These are phyloP conservation scores for Dolichopus griseipennis DNA, from an alignment of 2,888 invertebrate genomes.

Conservation along the genomic window DNA sequence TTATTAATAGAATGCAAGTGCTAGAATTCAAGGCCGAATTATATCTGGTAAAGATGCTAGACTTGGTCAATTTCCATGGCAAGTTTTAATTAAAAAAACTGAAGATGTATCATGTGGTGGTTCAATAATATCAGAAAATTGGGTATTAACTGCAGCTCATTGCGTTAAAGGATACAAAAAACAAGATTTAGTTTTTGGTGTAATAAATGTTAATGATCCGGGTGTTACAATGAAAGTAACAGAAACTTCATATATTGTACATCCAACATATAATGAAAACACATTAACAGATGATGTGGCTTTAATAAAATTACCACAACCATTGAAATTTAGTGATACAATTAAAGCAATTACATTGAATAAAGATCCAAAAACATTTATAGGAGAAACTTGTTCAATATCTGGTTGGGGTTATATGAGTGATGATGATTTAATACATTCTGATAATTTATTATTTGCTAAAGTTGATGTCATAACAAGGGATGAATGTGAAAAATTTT, in stretches of 20 bases:
- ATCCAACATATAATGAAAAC: conserved; percentile 32
- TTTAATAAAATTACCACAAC: conserved; percentile 30
- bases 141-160: conserved; percentile 40
- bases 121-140: conserved; percentile 31
- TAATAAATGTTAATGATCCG: conserved; percentile 26
- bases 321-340: conserved; percentile 25
- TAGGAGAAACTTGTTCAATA: conserved; percentile 29
- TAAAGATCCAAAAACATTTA: conserved; percentile 25
- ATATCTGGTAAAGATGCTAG: conserved; percentile 30
- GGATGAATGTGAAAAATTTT: conserved; percentile 27
- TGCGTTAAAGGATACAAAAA: conserved; percentile 30
- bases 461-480: conserved; percentile 33
- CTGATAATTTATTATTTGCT: conserved; percentile 30
- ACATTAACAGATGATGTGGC: conserved; percentile 36
- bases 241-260: conserved; percentile 24
- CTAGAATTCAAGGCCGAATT: conserved; percentile 27
- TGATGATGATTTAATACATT: conserved; percentile 34
- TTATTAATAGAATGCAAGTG: too few species aligned
- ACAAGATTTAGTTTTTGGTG: conserved; percentile 32
- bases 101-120: conserved; percentile 36
- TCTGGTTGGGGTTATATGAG: conserved; percentile 35
- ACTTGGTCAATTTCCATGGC: conserved; percentile 37
- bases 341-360: conserved; percentile 33
- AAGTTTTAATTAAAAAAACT: conserved; percentile 34
- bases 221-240: conserved; percentile 30